Evolutionary conservation across 1,140 invertebrate species (phyloP).

Genomic region (Scaptomyza pallida): DNA sequence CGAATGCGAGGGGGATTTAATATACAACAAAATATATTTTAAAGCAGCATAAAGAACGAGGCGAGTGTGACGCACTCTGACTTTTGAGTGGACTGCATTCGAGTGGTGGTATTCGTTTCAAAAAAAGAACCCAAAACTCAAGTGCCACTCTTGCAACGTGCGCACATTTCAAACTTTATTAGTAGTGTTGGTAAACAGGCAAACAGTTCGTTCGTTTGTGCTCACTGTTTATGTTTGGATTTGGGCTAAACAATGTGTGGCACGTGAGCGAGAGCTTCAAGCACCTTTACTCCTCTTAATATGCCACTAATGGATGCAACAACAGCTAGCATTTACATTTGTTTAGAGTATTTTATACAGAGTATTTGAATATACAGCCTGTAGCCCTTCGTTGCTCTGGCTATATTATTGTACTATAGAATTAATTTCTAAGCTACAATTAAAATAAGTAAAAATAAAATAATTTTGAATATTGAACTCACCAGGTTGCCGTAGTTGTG

Average conservation of each 20-base stretch:
- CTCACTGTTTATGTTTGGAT: conserved; percentile 65
- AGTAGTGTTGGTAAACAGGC: conserved; percentile 75
- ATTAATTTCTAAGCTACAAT: too few species aligned
- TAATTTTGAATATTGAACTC: conserved; percentile 30
- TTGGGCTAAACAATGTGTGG: conserved; percentile 61
- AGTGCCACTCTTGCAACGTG: conserved; percentile 72
- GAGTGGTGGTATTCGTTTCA: conserved; percentile 56
- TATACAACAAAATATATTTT: conserved; percentile 64
- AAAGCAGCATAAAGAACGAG: conserved; percentile 33
- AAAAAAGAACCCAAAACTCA: conserved; percentile 42
- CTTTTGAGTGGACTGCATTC: conserved; percentile 19
- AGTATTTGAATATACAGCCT: too few species aligned
- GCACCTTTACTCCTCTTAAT: conserved; percentile 38
- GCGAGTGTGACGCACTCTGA: conserved; percentile 27
- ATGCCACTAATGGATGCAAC: conserved; percentile 13
- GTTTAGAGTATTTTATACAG: too few species aligned
- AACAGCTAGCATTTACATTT: neutral
- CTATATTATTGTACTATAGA: too few species aligned
- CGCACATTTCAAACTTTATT: conserved; percentile 67
- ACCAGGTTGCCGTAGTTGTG: conserved; percentile 94
- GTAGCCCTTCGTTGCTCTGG: too few species aligned
- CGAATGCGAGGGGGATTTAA: conserved; percentile 32
- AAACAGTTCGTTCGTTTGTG: conserved; percentile 15
- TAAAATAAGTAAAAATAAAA: neutral
- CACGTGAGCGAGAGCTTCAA: conserved; percentile 59